Base-by-base conservation (phyloP, 2,113 vertebrate species). In the Marmota monax region DNA sequence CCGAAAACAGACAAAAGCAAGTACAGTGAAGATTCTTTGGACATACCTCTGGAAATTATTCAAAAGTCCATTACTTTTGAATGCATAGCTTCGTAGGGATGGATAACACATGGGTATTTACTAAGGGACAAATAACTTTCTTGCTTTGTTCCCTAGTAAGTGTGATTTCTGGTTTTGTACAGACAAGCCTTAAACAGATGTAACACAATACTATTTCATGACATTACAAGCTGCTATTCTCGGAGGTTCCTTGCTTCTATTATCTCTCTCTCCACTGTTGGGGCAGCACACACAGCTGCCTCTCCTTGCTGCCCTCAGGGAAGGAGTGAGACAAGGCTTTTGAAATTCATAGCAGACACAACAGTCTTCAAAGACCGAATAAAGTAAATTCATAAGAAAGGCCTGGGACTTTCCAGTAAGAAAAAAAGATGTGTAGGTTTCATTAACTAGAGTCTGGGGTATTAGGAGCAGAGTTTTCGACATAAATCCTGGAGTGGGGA, bases 311-410 rank as follows among this genome's bases (percentile, higher is more conserved):
- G 34, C 51, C 83, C 76, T 96, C 51, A 56, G 93, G 93, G 72
- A 93, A 67, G 48, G 34, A 67, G 76, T 22, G 32, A 56, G 18
- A 69, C 42, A 53, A 88, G 65, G 34, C 32, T 80, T 90, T 84
- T 80, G 34, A 97, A 97, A 95, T 92, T 95, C 95, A 94, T 6
- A 89, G 90, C 72, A 92, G 89, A 93, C 69, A 92, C n/a, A 90
- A 63, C 20, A 63, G 56, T 67, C 48, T 80, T 93, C 76, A 90
- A 63, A 94, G 90, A 17, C 32, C 48, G 72, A 73, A 76, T 42
- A 74, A 88, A 80, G 80, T 73, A 96, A 92, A 84, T 90, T 67
- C 79, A 73, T 58, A 70, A 76, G 82, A 95, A 95, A 94, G 22
- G 22, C 18, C 7, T 53, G 39, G 12, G 73, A 61, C 48, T 92